These are phyloP conservation scores for Agraylea sexmaculata DNA, from an alignment of 1,140 invertebrate genomes.

Conservation along the genomic window DNA sequence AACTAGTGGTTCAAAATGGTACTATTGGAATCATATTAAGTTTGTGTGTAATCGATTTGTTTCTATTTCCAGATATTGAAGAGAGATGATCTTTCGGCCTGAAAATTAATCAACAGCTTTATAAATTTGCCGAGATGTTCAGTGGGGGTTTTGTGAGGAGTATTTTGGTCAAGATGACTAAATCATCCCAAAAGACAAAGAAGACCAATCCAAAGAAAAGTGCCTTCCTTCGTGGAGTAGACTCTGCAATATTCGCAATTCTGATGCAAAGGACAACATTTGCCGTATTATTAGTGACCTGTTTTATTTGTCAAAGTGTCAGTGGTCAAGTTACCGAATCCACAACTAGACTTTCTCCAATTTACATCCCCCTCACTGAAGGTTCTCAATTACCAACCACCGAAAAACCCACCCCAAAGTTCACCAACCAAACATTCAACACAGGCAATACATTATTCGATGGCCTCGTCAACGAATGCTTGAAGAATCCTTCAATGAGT, in stretches of 20 bases:
- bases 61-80: no score
- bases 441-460: constrained; percentile 59
- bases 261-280: constrained; percentile 20
- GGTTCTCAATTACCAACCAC: not conserved
- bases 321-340: constrained; percentile 1
- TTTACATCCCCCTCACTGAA: not conserved
- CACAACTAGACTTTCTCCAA: constrained; percentile 1
- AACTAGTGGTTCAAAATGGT: no score
- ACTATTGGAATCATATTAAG: no score
- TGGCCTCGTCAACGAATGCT: constrained; percentile 56
- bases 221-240: constrained; percentile 9
- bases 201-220: no score
- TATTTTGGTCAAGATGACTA: no score
- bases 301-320: constrained; percentile 4
- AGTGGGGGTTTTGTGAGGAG: no score
- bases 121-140: no score
- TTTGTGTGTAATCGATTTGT: no score
- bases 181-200: no score
- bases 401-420: constrained; percentile 10
- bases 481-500: constrained; percentile 47
- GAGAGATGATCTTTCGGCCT: no score
- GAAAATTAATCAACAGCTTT: no score
- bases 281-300: constrained; percentile 10
- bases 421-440: constrained; percentile 36
- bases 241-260: constrained; percentile 17